phyloP scores from a whole-genome alignment of 2,113 vertebrate species.

The Ictalurus furcatus region DNA sequence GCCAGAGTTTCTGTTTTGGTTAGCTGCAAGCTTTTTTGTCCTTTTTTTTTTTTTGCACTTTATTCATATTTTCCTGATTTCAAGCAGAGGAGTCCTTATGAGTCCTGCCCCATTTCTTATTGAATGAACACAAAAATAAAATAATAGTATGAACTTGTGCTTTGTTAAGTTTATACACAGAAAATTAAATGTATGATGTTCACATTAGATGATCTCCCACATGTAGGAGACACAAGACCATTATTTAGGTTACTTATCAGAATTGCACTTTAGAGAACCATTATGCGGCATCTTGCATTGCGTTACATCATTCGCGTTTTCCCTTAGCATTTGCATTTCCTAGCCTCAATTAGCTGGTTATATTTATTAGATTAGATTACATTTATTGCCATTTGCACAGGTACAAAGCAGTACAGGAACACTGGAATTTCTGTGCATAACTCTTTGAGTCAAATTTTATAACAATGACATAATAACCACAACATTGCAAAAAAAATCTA shows the following conservation, averaged over 20 bases:
- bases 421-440: too few relatives aligned
- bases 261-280: neutral
- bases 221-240: neutral
- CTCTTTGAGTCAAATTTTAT: too few relatives aligned
- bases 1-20: neutral
- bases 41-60: neutral
- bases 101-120: neutral
- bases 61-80: neutral
- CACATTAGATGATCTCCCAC: neutral
- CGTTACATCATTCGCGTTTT: neutral
- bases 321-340: neutral
- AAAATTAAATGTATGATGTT: neutral
- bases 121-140: neutral
- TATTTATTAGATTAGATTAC: too few relatives aligned
- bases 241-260: neutral
- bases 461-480: too few relatives aligned
- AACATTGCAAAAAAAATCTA: too few relatives aligned
- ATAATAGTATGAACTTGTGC: neutral
- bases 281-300: neutral
- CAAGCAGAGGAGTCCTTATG: neutral
- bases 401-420: too few relatives aligned
- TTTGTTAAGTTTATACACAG: neutral
- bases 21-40: neutral
- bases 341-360: neutral
- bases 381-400: too few relatives aligned